phyloP scores from a whole-genome alignment of 2,113 vertebrate genomes.

The Polypterus senegalus region DNA sequence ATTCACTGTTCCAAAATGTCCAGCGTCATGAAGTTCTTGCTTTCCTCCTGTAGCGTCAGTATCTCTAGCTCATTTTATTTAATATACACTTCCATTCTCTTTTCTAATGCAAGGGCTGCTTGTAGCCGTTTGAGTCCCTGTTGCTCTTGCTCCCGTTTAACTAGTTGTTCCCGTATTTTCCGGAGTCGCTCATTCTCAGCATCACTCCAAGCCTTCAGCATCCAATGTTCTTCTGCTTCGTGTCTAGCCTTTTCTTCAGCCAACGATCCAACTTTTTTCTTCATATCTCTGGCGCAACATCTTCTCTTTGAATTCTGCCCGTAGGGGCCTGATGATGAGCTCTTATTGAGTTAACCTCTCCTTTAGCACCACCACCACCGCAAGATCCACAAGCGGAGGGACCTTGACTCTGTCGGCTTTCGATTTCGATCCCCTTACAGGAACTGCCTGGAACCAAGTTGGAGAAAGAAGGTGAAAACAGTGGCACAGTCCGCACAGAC shows the following conservation, averaged over 20 bases:
- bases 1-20: slow-evolving; percentile 77
- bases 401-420: slow-evolving; percentile 56
- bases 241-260: slow-evolving; percentile 41
- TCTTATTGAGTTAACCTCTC: slow-evolving; percentile 61
- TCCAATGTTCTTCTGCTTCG: slow-evolving; percentile 52
- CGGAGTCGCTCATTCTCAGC: slow-evolving; percentile 61
- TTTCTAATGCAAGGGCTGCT: slow-evolving; percentile 26
- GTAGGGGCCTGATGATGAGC: slow-evolving; percentile 52
- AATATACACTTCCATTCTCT: slow-evolving; percentile 36
- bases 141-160: slow-evolving; percentile 47
- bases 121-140: slow-evolving; percentile 25
- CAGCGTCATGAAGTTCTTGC: slow-evolving; percentile 70
- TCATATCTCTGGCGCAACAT: slow-evolving; percentile 42
- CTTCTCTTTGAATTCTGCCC: slow-evolving; percentile 65
- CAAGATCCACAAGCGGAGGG: slow-evolving; percentile 67
- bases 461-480: too few relatives aligned
- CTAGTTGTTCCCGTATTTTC: slow-evolving; percentile 53
- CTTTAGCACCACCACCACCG: slow-evolving; percentile 63
- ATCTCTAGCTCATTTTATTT: slow-evolving; percentile 62
- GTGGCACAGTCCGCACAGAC: too few relatives aligned
- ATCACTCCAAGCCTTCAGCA: slow-evolving; percentile 72
- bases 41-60: slow-evolving; percentile 73
- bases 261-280: slow-evolving; percentile 28
- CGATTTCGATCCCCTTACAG: slow-evolving; percentile 63
- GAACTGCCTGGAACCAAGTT: too few relatives aligned